Evolutionary conservation across 2,113 vertebrate species (phyloP).

Genomic region (Hippocampus barbouri): DNA sequence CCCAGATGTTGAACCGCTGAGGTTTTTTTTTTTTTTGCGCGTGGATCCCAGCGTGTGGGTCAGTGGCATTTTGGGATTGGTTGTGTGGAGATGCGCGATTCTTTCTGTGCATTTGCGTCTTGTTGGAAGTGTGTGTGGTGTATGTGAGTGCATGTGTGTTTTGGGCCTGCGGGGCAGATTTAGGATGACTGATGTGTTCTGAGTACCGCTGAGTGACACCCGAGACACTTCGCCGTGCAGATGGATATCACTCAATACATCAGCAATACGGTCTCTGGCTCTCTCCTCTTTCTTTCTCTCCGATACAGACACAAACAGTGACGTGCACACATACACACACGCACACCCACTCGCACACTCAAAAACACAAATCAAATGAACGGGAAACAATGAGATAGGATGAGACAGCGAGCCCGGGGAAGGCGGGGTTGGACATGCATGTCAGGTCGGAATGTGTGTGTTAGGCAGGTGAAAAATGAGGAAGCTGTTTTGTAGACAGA

Average conservation of each 20-base stretch:
- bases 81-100: constrained; percentile 52
- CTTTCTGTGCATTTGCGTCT: constrained; percentile 56
- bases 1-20: constrained; percentile 26
- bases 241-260: constrained; percentile 50
- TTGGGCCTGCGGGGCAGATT: constrained; percentile 73
- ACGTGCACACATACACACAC: constrained; percentile 12
- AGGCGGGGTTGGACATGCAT: constrained; percentile 23
- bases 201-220: constrained; percentile 61
- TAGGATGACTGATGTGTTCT: constrained; percentile 73
- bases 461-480: constrained; percentile 69
- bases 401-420: neutral
- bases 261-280: constrained; percentile 52
- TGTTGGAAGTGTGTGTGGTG: constrained; percentile 16
- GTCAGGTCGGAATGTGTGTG: constrained; percentile 64
- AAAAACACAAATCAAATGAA: constrained; percentile 17
- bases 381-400: constrained; percentile 33
- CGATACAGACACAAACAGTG: constrained; percentile 1
- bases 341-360: constrained; percentile 18
- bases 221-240: constrained; percentile 56
- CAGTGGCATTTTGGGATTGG: constrained; percentile 41
- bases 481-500: constrained; percentile 70
- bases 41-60: constrained; percentile 1
- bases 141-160: constrained; percentile 53
- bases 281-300: neutral
- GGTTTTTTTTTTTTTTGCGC: constrained; percentile 5